Percentiles rank a stretch among this genome's conserved stretches.
Evolutionary conservation across 2,888 invertebrate genomes (phyloP).

Genomic region (Apodemia mormo): DNA sequence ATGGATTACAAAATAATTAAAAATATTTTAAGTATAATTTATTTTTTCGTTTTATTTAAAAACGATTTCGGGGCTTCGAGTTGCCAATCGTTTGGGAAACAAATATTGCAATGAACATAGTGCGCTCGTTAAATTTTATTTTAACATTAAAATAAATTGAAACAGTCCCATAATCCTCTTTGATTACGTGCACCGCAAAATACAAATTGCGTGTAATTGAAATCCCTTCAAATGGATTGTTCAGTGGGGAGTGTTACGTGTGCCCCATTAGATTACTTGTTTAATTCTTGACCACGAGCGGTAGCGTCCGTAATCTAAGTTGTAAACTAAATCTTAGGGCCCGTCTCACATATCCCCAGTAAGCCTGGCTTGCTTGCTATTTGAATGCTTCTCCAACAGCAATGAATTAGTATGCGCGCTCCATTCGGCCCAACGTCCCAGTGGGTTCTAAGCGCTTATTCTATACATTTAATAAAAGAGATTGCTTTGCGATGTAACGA

Average conservation of each 20-base stretch:
- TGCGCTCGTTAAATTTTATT: constrained; percentile 39
- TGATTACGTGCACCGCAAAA: constrained; percentile 45
- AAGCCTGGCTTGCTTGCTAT: constrained; percentile 71
- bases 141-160: constrained; percentile 40
- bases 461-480: constrained; percentile 42
- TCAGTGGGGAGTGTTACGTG: constrained; percentile 55
- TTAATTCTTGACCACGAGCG: constrained; percentile 77
- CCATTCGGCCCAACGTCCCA: constrained; percentile 68
- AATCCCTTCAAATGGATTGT: constrained; percentile 55
- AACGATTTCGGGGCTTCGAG: not conserved
- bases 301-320: constrained; percentile 70
- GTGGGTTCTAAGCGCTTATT: constrained; percentile 65
- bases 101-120: constrained; percentile 37
- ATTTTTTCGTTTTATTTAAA: constrained; percentile 5
- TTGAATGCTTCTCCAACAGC: constrained; percentile 73
- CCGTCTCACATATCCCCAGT: constrained; percentile 76
- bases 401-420: constrained; percentile 79
- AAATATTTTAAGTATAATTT: not conserved
- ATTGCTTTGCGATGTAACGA: constrained; percentile 14
- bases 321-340: constrained; percentile 78
- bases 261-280: constrained; percentile 68
- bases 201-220: constrained; percentile 52
- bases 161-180: constrained; percentile 38
- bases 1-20: too few relatives aligned
- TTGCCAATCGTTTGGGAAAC: constrained; percentile 33